Evolutionary conservation across 2,113 vertebrate species (phyloP).

Genomic region (Lepisosteus oculatus): DNA sequence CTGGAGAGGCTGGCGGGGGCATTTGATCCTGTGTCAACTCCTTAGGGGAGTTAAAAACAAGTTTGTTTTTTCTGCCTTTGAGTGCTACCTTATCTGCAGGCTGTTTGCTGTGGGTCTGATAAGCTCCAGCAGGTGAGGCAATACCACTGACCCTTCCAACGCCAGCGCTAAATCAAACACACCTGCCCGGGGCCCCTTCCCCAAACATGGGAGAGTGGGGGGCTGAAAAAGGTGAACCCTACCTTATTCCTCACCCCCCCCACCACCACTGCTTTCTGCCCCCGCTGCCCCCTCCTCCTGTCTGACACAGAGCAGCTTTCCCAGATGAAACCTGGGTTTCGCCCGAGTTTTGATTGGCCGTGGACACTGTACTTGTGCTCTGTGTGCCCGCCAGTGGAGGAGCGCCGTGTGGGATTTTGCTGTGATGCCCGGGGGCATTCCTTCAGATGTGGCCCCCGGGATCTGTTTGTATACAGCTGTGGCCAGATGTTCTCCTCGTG

Average conservation of each 20-base stretch:
- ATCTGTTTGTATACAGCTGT: too few relatives aligned
- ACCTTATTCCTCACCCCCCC: too few relatives aligned
- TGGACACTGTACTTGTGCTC: too few relatives aligned
- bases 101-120: conserved; percentile 42
- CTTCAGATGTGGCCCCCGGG: too few relatives aligned
- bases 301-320: background rate
- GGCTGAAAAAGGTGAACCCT: too few relatives aligned
- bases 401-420: too few relatives aligned
- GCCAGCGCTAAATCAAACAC: conserved; percentile 55
- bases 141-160: conserved; percentile 42
- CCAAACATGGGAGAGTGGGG: background rate
- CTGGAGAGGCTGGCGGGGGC: conserved; percentile 7
- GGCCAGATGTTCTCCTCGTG: background rate
- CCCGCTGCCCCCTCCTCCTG: background rate
- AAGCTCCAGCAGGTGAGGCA: conserved; percentile 31
- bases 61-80: conserved; percentile 40
- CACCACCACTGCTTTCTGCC: background rate
- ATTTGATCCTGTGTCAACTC: conserved; percentile 26
- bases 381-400: too few relatives aligned
- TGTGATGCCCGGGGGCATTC: too few relatives aligned
- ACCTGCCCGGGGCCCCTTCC: conserved; percentile 44
- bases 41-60: conserved; percentile 32
- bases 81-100: conserved; percentile 37
- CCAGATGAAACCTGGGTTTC: too few relatives aligned
- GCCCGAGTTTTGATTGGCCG: too few relatives aligned